These are phyloP conservation scores for Notothenia coriiceps DNA, from an alignment of 2,113 vertebrate genomes.

Conservation along the genomic window DNA sequence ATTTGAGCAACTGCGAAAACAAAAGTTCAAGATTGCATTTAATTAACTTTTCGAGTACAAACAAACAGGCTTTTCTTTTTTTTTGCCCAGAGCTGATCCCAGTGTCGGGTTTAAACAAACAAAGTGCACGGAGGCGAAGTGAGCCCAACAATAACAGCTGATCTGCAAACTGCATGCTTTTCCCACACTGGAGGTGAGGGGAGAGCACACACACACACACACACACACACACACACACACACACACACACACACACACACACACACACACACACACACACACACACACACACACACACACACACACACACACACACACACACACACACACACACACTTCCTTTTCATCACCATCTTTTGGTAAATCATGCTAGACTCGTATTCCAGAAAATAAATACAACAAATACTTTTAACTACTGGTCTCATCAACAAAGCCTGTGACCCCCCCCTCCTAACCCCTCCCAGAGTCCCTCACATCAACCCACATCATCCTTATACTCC, in stretches of 20 bases:
- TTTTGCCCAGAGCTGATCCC: constrained; percentile 73
- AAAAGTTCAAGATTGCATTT: constrained; percentile 79
- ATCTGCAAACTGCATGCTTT: constrained; percentile 78
- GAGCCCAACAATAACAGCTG: constrained; percentile 88
- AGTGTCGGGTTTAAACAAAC: constrained; percentile 87
- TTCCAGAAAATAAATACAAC: neutral
- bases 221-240: no score
- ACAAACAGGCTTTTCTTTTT: constrained; percentile 85
- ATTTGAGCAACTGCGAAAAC: constrained; percentile 83
- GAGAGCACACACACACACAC: constrained; percentile 7
- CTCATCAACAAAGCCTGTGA: no score
- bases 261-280: no score
- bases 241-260: no score
- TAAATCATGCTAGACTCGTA: neutral
- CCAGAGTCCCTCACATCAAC: no score
- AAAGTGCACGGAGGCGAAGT: constrained; percentile 79
- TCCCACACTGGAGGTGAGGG: constrained; percentile 81
- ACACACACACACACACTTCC: neutral
- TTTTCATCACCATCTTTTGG: neutral
- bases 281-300: no score
- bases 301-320: no score
- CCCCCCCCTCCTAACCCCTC: no score
- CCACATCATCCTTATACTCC: no score
- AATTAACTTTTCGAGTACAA: constrained; percentile 84
- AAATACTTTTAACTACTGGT: neutral